Conservation (phyloP, 53 echinoderm and acorn worm species). For the Temnopleurus reevesii region DNA sequence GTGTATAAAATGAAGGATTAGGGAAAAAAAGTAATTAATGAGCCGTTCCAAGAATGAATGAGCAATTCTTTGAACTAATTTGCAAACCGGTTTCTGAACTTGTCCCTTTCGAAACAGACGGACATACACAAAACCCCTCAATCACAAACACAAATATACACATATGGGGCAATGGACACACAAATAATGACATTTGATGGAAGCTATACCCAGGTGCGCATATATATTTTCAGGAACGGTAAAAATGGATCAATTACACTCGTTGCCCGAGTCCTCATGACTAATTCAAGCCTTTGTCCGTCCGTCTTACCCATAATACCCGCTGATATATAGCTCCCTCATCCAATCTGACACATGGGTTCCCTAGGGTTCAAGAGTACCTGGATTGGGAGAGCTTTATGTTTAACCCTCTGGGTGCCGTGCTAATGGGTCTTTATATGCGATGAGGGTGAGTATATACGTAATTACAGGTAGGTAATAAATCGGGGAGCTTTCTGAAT, state of each 20-base stretch:
- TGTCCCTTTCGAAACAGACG: too few species aligned
- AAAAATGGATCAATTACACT: background rate
- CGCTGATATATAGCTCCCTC: background rate
- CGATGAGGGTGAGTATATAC: too few species aligned
- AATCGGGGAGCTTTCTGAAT: too few species aligned
- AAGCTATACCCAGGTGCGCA: background rate
- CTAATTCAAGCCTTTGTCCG: background rate
- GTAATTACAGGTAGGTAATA: too few species aligned
- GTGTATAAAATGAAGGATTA: too few species aligned
- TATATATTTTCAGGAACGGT: background rate
- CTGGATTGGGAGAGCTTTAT: background rate
- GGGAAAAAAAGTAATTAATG: too few species aligned
- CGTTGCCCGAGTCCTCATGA: constrained; percentile 4
- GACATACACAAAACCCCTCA: too few species aligned
- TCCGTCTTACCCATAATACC: background rate
- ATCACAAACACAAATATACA: background rate
- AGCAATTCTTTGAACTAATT: too few species aligned
- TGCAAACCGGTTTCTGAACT: too few species aligned
- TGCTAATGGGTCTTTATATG: too few species aligned
- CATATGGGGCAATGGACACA: background rate
- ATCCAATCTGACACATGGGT: background rate
- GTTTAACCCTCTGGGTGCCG: background rate
- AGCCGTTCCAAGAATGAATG: too few species aligned
- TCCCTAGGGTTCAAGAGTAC: background rate
- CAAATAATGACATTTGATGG: background rate